Evolutionary conservation across 2,113 vertebrate species (phyloP).

Genomic region (Clupea harengus): DNA sequence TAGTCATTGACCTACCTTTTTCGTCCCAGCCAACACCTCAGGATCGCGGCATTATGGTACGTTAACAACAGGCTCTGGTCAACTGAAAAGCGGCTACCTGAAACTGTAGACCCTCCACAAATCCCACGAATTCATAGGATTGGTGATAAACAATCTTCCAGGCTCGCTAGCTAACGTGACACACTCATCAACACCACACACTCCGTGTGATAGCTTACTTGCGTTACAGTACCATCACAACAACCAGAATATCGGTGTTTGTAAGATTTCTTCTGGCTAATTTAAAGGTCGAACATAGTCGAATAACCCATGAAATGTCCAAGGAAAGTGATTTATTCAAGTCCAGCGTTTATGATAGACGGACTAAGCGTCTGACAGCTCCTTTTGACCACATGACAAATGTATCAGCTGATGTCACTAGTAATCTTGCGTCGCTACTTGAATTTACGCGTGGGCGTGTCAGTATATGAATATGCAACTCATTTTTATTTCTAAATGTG

Average conservation of each 20-base stretch:
- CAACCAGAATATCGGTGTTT: neutral
- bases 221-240: neutral
- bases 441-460: neutral
- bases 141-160: neutral
- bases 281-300: neutral
- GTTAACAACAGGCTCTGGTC: neutral
- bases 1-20: neutral
- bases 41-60: neutral
- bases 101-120: neutral
- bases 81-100: neutral
- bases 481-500: neutral
- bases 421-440: neutral
- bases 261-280: neutral
- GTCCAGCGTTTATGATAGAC: neutral
- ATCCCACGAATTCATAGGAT: neutral
- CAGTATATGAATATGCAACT: neutral
- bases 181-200: neutral
- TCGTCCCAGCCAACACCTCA: neutral
- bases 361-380: conserved; percentile 29
- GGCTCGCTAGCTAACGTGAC: neutral
- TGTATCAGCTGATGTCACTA: conserved; percentile 40
- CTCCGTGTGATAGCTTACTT: neutral
- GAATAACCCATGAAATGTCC: neutral
- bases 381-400: conserved; percentile 28
- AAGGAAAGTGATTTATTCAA: neutral